These are phyloP conservation scores for Tenthredo mesomela DNA, from an alignment of 2,888 invertebrate genomes.

Conservation along the genomic window DNA sequence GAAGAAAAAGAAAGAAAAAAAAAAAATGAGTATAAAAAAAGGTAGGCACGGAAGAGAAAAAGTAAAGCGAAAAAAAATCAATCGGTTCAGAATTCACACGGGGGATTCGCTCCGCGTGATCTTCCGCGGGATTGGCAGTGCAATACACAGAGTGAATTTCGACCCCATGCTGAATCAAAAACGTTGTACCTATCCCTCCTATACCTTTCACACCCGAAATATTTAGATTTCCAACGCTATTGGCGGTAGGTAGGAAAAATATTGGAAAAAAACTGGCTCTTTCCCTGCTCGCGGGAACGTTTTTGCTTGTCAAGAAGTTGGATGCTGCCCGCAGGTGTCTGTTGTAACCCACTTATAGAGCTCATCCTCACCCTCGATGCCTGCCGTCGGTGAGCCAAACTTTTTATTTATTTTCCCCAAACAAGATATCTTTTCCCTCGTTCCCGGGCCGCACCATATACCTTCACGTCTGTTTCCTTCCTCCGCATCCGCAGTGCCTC, in stretches of 20 bases:
- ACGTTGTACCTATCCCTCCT: background rate
- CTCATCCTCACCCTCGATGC: constrained; percentile 44
- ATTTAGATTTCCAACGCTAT: constrained; percentile 13
- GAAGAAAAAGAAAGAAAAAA: too few species aligned
- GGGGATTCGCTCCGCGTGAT: constrained; percentile 34
- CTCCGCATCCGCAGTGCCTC: background rate
- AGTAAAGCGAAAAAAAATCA: constrained; percentile 58
- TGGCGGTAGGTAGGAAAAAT: background rate
- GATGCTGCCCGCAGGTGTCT: constrained; percentile 59
- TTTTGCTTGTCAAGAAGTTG: constrained; percentile 48
- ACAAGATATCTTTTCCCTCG: constrained; percentile 41
- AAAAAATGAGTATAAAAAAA: background rate
- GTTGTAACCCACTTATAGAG: constrained; percentile 60
- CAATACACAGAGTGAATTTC: constrained; percentile 19
- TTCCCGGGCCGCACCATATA: background rate
- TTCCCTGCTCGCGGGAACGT: constrained; percentile 1
- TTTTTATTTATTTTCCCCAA: constrained; percentile 59
- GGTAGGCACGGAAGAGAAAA: constrained; percentile 53
- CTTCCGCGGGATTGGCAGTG: background rate
- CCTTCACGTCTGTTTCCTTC: background rate
- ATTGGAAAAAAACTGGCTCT: background rate
- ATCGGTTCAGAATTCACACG: constrained; percentile 56
- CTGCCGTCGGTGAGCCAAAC: constrained; percentile 32
- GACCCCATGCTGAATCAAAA: constrained; percentile 18
- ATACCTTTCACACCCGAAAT: constrained; percentile 5